These are phyloP conservation scores for Meriones unguiculatus DNA, from an alignment of 2,113 vertebrate genomes.

Conservation along the genomic window DNA sequence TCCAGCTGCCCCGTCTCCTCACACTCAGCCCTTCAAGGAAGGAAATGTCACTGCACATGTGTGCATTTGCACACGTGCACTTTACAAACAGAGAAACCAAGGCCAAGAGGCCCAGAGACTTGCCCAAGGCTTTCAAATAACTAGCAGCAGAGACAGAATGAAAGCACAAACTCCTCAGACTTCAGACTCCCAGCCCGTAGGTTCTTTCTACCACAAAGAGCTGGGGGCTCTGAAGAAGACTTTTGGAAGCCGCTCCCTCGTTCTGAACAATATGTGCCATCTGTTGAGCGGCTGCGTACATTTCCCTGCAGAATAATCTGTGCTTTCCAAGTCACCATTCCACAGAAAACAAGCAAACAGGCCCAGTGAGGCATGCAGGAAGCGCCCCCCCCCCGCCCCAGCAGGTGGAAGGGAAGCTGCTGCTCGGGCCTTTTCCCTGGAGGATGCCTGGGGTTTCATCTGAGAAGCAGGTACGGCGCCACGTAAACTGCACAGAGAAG, in stretches of 20 bases:
- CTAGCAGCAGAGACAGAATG: background rate
- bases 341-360: background rate
- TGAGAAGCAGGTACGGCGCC: background rate
- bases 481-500: rapidly evolving
- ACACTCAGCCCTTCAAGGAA: background rate
- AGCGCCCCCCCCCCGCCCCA: no score
- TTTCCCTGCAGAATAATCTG: background rate
- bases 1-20: background rate
- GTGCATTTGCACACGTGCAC: background rate
- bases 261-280: background rate
- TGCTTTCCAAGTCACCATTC: background rate
- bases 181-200: background rate
- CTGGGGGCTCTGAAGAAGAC: background rate
- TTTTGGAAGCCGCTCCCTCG: background rate
- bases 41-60: background rate
- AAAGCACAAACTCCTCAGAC: background rate
- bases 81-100: background rate
- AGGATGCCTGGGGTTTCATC: background rate
- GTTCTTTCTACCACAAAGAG: background rate
- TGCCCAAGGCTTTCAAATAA: background rate
- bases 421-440: background rate
- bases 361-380: background rate
- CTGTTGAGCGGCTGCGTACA: background rate
- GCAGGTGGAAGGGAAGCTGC: rapidly evolving
- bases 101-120: background rate